A percentile compares a stretch with the other conserved stretches of the same genome.
These are phyloP conservation scores for Oceanodroma tethys DNA, from an alignment of 2,113 vertebrate genomes.

Conservation along the genomic window DNA sequence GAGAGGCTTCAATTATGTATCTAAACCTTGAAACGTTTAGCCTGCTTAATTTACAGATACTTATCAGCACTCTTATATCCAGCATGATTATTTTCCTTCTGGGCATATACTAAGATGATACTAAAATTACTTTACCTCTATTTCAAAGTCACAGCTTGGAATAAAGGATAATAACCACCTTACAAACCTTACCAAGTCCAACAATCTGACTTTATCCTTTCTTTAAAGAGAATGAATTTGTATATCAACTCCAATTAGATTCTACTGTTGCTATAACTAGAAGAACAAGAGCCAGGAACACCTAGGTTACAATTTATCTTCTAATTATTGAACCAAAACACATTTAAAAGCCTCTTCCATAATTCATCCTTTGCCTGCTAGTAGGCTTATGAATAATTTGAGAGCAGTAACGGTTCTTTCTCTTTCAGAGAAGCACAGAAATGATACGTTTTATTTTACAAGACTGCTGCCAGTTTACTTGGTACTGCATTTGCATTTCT, in stretches of 20 bases:
- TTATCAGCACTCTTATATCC: neutral
- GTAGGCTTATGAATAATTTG: conserved; percentile 37
- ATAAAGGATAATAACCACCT: neutral
- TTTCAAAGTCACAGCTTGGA: neutral
- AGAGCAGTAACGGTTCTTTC: neutral
- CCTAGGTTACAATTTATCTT: neutral
- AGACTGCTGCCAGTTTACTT: neutral
- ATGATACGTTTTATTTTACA: neutral
- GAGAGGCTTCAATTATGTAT: neutral
- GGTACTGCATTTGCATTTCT: neutral
- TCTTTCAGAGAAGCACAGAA: neutral
- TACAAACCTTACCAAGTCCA: neutral
- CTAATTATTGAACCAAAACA: conserved; percentile 5
- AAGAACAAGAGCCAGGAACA: neutral
- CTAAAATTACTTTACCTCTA: neutral
- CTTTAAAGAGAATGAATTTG: neutral
- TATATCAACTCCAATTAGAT: neutral
- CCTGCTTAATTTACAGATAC: neutral
- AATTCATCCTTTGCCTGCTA: conserved; percentile 30
- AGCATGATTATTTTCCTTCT: neutral
- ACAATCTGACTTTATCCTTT: neutral
- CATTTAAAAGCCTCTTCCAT: conserved; percentile 13
- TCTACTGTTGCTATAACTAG: neutral
- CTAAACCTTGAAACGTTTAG: neutral
- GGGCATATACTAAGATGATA: neutral